A percentile compares a stretch with the other conserved stretches of the same genome.
Conservation (phyloP, 64 coral and sea anemone species). For the Platygyra sinensis region DNA sequence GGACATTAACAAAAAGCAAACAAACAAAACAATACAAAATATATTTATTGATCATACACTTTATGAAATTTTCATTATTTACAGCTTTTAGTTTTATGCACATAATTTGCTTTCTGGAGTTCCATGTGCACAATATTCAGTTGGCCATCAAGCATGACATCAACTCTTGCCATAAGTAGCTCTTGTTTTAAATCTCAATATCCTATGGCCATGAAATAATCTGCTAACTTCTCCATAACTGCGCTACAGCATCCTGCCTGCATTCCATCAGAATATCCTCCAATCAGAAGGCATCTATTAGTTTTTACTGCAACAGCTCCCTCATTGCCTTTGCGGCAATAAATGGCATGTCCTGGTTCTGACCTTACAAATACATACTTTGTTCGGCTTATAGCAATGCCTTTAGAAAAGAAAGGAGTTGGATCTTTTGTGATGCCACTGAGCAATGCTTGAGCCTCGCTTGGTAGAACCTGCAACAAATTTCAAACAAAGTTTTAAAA, state of each 20-base stretch:
- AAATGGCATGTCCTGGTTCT: slow-evolving; percentile 81
- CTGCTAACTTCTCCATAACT: slow-evolving; percentile 86
- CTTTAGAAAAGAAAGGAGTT: slow-evolving; percentile 66
- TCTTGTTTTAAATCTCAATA: slow-evolving; percentile 42
- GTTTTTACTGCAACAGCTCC: slow-evolving; percentile 91
- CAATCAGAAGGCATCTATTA: slow-evolving; percentile 91
- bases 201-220: slow-evolving; percentile 79
- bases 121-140: too few relatives aligned
- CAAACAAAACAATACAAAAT: not conserved
- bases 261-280: slow-evolving; percentile 88
- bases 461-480: slow-evolving; percentile 73
- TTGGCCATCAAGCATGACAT: too few relatives aligned
- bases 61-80: not conserved
- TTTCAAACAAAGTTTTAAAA: too few relatives aligned
- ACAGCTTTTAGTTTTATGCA: too few relatives aligned
- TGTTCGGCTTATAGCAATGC: slow-evolving; percentile 65
- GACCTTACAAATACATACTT: slow-evolving; percentile 75
- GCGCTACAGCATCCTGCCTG: slow-evolving; percentile 78
- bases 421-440: slow-evolving; percentile 90
- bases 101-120: too few relatives aligned
- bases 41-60: slow-evolving; percentile 2
- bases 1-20: not conserved
- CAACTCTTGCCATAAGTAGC: too few relatives aligned
- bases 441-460: slow-evolving; percentile 77
- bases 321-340: slow-evolving; percentile 80